Percentiles rank a stretch among this genome's conserved stretches.
phyloP scores from a whole-genome alignment of 2,113 vertebrate genomes.

The Tursiops truncatus region DNA sequence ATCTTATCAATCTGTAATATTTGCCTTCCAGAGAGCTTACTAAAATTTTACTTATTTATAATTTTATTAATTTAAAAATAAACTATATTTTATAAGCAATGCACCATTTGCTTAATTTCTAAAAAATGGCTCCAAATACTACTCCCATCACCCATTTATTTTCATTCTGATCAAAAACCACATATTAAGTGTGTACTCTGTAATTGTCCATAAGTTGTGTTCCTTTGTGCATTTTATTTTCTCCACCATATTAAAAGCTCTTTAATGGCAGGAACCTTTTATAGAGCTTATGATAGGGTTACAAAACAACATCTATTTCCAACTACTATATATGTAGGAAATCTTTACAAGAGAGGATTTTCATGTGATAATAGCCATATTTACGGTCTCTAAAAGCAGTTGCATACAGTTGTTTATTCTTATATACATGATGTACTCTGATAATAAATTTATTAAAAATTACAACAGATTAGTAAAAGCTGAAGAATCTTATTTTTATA shows the following conservation, averaged over 20 bases:
- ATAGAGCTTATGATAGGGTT: not conserved
- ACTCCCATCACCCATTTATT: not conserved
- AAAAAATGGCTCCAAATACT: not conserved
- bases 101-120: not conserved
- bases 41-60: slow-evolving; percentile 19
- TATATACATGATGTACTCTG: not conserved
- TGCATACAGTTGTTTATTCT: not conserved
- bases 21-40: not conserved
- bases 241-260: not conserved
- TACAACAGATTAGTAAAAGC: not conserved
- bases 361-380: not conserved
- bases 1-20: not conserved
- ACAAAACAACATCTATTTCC: not conserved
- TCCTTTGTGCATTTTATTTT: not conserved
- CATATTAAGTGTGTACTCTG: not conserved
- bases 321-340: not conserved
- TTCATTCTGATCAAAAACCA: not conserved
- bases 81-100: not conserved
- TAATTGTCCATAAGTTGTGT: not conserved
- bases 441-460: not conserved
- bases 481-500: slow-evolving; percentile 36
- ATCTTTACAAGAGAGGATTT: slow-evolving; percentile 21
- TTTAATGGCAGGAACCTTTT: not conserved
- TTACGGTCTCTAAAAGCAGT: not conserved
- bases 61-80: not conserved